Evolutionary conservation across 2,888 invertebrate genomes (phyloP).

Genomic region (Cylloceria caligata): DNA sequence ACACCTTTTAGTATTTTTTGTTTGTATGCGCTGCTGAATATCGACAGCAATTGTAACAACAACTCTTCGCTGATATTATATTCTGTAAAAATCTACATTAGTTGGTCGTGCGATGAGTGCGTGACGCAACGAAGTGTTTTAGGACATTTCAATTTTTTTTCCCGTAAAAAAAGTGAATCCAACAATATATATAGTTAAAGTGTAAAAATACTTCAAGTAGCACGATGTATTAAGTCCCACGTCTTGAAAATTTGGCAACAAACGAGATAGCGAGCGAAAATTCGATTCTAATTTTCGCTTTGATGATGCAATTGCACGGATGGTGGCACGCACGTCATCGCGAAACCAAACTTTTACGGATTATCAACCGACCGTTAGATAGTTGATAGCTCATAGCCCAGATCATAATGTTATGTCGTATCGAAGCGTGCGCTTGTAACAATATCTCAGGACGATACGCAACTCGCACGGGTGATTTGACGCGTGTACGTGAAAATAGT

Average conservation of each 20-base stretch:
- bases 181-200: neutral
- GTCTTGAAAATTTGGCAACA: conserved; percentile 35
- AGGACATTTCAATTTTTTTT: conserved; percentile 10
- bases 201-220: neutral
- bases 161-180: conserved; percentile 19
- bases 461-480: conserved; percentile 16
- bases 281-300: conserved; percentile 25
- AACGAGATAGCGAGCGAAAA: conserved; percentile 21
- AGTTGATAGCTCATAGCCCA: conserved; percentile 37
- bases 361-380: conserved; percentile 24
- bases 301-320: conserved; percentile 20
- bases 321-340: conserved; percentile 43
- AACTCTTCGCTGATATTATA: conserved; percentile 45
- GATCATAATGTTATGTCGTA: conserved; percentile 41
- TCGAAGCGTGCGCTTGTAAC: conserved; percentile 30
- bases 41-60: conserved; percentile 19
- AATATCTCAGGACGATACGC: conserved; percentile 25
- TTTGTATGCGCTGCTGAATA: conserved; percentile 17
- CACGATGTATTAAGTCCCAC: too few relatives aligned
- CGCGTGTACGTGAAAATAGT: conserved; percentile 24
- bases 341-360: conserved; percentile 23
- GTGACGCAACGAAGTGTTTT: conserved; percentile 37
- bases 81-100: conserved; percentile 61
- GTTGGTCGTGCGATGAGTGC: conserved; percentile 52
- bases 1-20: conserved; percentile 3